Evolutionary conservation across 2,888 invertebrate genomes (phyloP), one percentile per base, ranked within the genome.

Genomic region (Drosophila demipolita): DNA sequence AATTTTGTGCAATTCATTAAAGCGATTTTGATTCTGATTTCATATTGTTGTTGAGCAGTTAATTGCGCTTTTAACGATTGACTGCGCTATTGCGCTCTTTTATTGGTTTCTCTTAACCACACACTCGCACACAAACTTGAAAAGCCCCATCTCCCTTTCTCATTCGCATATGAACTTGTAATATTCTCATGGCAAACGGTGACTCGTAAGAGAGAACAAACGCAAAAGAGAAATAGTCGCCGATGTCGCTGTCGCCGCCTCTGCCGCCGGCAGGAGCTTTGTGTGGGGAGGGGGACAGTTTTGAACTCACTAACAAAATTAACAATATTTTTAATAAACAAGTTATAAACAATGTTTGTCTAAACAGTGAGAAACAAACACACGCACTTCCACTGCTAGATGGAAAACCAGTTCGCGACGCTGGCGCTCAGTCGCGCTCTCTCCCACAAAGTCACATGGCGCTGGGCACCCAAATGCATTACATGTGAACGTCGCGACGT

Each of bases 251-350:
- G 73, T 35, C 35, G 59, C 55, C 53, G 53, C n/a, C 64, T 38
- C 55, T 55, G 75, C 50, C 32, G 48, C 62, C 58, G 66, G 68
- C 68, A 73, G 64, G 52, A 65, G 78, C 61, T 55, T 52, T 66
- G 64, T 54, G 74, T 66, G 69, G 63, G 70, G 57, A 74, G 71
- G 70, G 68, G 78, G 72, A 15, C 8, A 8, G 45, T 15, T 80
- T 74, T 66, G 60, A 67, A 66, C 83, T 84, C 74, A 63, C 66
- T 76, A 62, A 79, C 65, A 60, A 80, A 75, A 83, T 86, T 88
- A 88, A 88, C 80, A 88, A 89, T 87, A 89, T 89, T 84, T 89
- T 45, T 80, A 78, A 85, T 87, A 87, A 89, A 88, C 88, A 88
- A 85, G 89, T 87, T 85, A 90, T 88, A 85, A 89, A 87, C 80